phyloP scores from a whole-genome alignment of 2,797 vertebrate genomes.

The Acropternis orthonyx region DNA sequence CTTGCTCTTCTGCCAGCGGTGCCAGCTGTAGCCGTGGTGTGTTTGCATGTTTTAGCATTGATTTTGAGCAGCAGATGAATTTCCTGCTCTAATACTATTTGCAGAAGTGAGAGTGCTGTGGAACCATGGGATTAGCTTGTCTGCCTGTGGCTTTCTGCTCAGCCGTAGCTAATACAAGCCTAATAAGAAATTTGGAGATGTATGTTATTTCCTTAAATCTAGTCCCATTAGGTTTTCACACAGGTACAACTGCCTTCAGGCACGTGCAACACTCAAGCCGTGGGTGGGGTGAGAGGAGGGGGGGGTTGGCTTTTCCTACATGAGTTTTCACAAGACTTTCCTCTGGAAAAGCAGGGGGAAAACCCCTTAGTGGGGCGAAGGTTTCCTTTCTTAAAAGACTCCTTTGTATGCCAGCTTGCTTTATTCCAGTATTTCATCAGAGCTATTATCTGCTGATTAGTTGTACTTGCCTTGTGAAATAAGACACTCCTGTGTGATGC shows the following conservation, averaged over 20 bases:
- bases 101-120: neutral
- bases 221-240: neutral
- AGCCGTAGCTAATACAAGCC: neutral
- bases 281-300: neutral
- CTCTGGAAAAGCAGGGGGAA: neutral
- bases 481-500: neutral
- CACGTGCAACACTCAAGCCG: fast-evolving
- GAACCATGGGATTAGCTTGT: neutral
- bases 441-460: conserved; percentile 7
- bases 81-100: neutral
- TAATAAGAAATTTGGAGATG: neutral
- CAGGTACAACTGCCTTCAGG: neutral
- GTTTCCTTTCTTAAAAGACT: neutral
- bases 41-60: neutral
- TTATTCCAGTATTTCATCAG: neutral
- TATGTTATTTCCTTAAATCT: neutral
- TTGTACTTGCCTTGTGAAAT: conserved; percentile 14
- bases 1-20: neutral
- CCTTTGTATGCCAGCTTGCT: neutral
- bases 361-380: neutral
- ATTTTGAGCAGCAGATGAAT: neutral
- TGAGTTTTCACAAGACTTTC: neutral
- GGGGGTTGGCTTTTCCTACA: neutral
- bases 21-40: neutral
- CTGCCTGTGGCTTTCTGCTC: conserved; percentile 3